These are phyloP conservation scores for Nasonia vitripennis DNA, from an alignment of 1,140 invertebrate genomes.

Conservation along the genomic window DNA sequence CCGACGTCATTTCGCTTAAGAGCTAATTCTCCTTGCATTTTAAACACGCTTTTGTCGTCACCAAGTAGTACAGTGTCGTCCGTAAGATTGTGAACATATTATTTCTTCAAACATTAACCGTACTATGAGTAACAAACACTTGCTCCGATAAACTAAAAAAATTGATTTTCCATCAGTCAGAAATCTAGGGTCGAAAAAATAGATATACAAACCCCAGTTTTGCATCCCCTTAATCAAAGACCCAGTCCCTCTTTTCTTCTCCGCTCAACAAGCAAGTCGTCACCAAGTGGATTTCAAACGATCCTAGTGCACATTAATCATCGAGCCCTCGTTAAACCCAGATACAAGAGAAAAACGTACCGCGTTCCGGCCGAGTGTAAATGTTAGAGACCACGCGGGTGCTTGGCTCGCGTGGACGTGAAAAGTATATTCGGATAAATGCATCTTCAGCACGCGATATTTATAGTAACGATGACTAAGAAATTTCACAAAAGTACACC, in stretches of 20 bases:
- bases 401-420: neutral
- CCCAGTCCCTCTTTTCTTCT: conserved; percentile 4
- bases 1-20: conserved; percentile 31
- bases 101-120: conserved; percentile 29
- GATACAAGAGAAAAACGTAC: conserved; percentile 18
- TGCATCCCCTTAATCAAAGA: conserved; percentile 37
- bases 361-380: conserved; percentile 21
- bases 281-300: neutral
- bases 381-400: neutral
- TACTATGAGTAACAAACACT: neutral
- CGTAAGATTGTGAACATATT: conserved; percentile 33
- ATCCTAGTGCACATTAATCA: neutral
- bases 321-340: neutral
- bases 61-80: neutral
- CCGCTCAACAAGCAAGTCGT: neutral
- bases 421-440: conserved; percentile 42
- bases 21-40: conserved; percentile 4
- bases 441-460: conserved; percentile 33
- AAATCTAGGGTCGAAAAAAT: conserved; percentile 12
- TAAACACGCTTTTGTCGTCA: neutral
- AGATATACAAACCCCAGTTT: conserved; percentile 20
- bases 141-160: conserved; percentile 30
- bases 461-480: conserved; percentile 30
- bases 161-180: conserved; percentile 17
- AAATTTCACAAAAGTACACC: conserved; percentile 25